Evolutionary conservation across 2,113 vertebrate genomes (phyloP), one percentile per base, ranked within the genome.

Genomic region (Mesoclemmys tuberculata): DNA sequence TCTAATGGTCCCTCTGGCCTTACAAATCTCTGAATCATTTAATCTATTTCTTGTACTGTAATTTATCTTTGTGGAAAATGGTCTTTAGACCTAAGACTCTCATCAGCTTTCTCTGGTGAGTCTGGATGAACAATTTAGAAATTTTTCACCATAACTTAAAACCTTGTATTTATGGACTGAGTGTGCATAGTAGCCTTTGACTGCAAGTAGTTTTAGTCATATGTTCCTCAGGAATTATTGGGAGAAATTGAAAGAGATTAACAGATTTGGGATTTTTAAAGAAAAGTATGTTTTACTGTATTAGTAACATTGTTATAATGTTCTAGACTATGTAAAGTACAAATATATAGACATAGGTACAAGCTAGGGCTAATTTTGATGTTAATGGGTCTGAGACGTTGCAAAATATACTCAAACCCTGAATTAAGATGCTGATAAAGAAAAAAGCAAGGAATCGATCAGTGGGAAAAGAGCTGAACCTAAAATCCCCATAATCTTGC

Each of bases 371-470:
- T 95, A 89, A 92, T 52, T 44, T 21, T 5, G 83, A 26, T 78
- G 84, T 2, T 14, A 29, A 80, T 27, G 85, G 44, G 93, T 26
- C 26, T 89, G 52, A 80, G 85, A 51, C 2, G 1, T 5, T 94
- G 82, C 16, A 88, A 94, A 84, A 93, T 75, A 77, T 49, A 68
- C 55, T 68, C 54, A 95, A 92, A 87, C 6, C 10, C 46, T 82
- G 54, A 58, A 79, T 95, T 92, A 93, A 89, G 81, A 13, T 54
- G 75, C 86, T n/a, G 93, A 92, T 84, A 93, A 95, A 93, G 31
- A 93, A 92, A 84, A 74, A n/a, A 84, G 96, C 1, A 27, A 82
- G 7, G 68, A 86, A 77, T 64, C 51, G 80, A 80, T 87, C 31
- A 89, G 90, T 93, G 49, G 87, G 77, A 94, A 93, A 90, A 82